A percentile compares a stretch with the other conserved stretches of the same genome.
These are phyloP conservation scores for Pseudomyrmex gracilis DNA, from an alignment of 1,140 invertebrate genomes.

Conservation along the genomic window DNA sequence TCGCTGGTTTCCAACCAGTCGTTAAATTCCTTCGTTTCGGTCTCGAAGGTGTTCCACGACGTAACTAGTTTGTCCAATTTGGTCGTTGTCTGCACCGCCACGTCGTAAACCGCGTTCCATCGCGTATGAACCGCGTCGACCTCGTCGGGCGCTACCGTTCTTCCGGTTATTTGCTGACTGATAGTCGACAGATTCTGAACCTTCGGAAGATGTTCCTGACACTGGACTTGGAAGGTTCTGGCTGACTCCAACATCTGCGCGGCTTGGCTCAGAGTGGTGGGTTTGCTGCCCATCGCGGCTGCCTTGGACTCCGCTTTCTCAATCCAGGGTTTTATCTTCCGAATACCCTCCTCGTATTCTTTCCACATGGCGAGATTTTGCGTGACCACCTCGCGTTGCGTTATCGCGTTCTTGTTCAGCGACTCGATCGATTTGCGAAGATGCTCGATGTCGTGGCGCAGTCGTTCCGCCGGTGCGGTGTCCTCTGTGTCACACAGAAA, in stretches of 20 bases:
- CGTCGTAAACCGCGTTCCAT: constrained; percentile 91
- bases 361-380: constrained; percentile 94
- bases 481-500: constrained; percentile 81
- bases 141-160: constrained; percentile 91
- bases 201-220: constrained; percentile 90
- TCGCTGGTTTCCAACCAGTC: constrained; percentile 90
- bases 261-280: constrained; percentile 92
- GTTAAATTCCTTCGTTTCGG: constrained; percentile 89
- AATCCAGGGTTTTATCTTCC: constrained; percentile 95
- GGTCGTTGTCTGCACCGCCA: constrained; percentile 89
- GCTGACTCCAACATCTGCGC: constrained; percentile 90
- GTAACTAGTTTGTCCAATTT: constrained; percentile 92
- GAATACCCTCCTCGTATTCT: constrained; percentile 91
- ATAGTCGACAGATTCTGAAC: constrained; percentile 90
- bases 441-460: constrained; percentile 89
- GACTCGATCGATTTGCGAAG: constrained; percentile 89
- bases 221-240: constrained; percentile 90
- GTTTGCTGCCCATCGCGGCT: constrained; percentile 89
- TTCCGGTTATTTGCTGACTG: constrained; percentile 90
- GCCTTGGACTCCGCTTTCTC: constrained; percentile 93
- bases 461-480: constrained; percentile 88
- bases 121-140: constrained; percentile 92
- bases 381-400: constrained; percentile 90
- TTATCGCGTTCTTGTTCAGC: constrained; percentile 90
- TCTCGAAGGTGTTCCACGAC: constrained; percentile 93